Conservation (phyloP, 2,797 vertebrate genomes). For the Esox masquinongy region DNA sequence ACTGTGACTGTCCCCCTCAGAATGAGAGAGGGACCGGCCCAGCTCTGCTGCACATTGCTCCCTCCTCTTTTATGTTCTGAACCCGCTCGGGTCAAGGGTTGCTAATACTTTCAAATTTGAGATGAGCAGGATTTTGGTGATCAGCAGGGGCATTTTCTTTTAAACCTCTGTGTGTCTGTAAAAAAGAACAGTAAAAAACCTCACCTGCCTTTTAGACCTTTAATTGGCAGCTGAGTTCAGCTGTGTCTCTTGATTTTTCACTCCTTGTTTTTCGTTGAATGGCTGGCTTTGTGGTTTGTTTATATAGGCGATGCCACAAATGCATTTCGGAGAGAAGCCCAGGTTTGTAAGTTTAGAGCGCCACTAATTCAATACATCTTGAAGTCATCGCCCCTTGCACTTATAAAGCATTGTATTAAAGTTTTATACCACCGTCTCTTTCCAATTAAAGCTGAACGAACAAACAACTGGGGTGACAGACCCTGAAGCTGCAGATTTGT, state of each 20-base stretch:
- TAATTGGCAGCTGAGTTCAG: not conserved
- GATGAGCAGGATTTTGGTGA: conserved; percentile 7
- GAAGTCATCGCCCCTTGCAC: conserved; percentile 44
- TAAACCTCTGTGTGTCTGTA: conserved; percentile 3
- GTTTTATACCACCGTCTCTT: conserved; percentile 32
- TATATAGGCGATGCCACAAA: conserved; percentile 33
- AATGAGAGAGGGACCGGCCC: not conserved
- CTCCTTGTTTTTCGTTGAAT: conserved; percentile 26
- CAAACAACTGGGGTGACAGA: not conserved
- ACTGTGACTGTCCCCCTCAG: conserved; percentile 16
- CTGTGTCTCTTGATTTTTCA: conserved; percentile 2
- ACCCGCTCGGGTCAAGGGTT: not conserved
- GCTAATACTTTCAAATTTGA: not conserved
- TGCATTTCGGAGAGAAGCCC: conserved; percentile 14
- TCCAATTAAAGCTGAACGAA: conserved; percentile 23
- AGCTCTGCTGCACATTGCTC: not conserved
- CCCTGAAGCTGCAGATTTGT: not conserved
- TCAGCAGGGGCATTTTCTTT: conserved; percentile 8
- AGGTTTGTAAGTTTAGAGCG: conserved; percentile 35
- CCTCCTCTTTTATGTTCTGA: conserved; percentile 2
- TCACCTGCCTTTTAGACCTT: too few relatives aligned
- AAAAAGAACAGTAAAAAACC: not conserved
- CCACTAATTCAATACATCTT: conserved; percentile 53
- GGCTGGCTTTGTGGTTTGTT: conserved; percentile 33
- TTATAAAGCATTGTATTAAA: conserved; percentile 45